Evolutionary conservation across 1,140 invertebrate species (phyloP), one percentile per base, ranked within the genome.

Genomic region (Acromyrmex charruanus): DNA sequence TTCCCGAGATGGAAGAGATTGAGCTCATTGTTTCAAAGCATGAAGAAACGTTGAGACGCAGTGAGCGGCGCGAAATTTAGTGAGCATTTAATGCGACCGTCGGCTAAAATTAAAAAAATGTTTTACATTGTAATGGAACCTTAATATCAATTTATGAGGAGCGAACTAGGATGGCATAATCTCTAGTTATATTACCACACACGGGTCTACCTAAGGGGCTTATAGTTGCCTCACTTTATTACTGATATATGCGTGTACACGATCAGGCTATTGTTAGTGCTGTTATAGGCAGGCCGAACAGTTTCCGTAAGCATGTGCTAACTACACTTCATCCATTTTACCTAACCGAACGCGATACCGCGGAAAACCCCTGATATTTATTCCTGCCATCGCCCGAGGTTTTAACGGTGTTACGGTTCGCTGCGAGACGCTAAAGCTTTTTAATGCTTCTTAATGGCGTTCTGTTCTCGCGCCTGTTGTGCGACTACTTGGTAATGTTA

Each of bases 181-280:
- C 89, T 86, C 81, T 84, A 90, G 89, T 90, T 90, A 88, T 72
- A 90, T 77, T 58, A 31, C 55, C 80, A 65, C 53, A 31, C 65
- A 79, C 81, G 77, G 88, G 88, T 74, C 71, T 90, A 90, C 77
- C 89, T 90, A 88, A 90, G 82, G 89, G 89, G 89, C 82, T 90
- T 90, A 90, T 75, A 86, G 89, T 90, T 90, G 89, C 89, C 85
- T 88, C 89, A 88, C 82, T 88, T 90, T 90, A 90, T 90, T 90
- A 90, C 86, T 90, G 89, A 90, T 90, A 89, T 91, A 90, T 90
- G 89, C 89, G 66, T 90, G 89, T 90, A 90, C 89, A 90, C 89
- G 88, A 90, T 90, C 89, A 39, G 72, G 89, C 25, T 87, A 82
- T 77, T 80, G 66, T 82, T 61, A 59, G 61, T 25, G 61, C 80